Evolutionary conservation across 1,140 invertebrate genomes (phyloP), one percentile per base, ranked within the genome.

Genomic region (Tetramorium parvispinum): DNA sequence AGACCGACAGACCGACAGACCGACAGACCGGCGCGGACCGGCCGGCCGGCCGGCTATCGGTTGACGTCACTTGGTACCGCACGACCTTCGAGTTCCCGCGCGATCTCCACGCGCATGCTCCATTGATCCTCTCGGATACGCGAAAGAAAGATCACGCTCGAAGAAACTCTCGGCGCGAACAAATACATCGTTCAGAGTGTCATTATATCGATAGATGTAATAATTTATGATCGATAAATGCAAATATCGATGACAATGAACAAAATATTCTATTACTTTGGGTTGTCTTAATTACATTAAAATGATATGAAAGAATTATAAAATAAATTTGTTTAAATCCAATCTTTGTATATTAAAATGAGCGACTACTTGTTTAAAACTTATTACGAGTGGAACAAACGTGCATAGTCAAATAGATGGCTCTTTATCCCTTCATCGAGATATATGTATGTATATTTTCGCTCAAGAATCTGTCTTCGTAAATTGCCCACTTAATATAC

Each of bases 1-100:
- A 21, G 0, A 51, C 73, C 77, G 85, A 75, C 73, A 65, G 68
- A 79, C 88, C 78, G 85, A 87, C 18, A 21, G 0, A 51, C 73
- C 77, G 85, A 75, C 73, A 65, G 68, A 79, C 88, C 57, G 18
- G 40, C 87, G 11, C 32, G 21, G n/a, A 43, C 73, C 73, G 57
- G 55, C 79, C 55, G 63, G 77, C 85, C 73, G 73, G 86, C 88
- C 85, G 85, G 88, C 87, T 90, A 91, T 89, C 79, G 90, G 83
- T 76, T 91, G 90, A 89, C 88, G 88, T 91, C 90, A 91, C 77
- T 86, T 76, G 82, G 71, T 82, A 83, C 86, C 85, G 87, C 87
- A 82, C 89, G 93, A 93, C 93, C 93, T 94, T 94, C 92, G 89
- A 88, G 83, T 93, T 93, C 92, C 93, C 93, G 93, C 92, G 92